Base-by-base conservation (phyloP, 2,797 vertebrate genomes). In the Anguilla megastoma region DNA sequence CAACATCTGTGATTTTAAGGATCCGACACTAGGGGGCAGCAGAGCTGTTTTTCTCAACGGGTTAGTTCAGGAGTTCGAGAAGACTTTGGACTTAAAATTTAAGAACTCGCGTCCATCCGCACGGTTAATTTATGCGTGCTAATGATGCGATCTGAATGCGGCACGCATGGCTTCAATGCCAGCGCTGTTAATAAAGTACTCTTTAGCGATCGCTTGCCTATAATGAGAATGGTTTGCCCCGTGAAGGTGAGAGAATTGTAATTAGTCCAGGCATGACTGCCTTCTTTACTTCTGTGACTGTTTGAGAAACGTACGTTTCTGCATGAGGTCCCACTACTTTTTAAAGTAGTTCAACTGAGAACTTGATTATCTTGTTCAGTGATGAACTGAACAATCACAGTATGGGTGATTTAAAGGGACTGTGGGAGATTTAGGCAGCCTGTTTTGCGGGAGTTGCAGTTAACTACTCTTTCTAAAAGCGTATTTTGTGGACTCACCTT, bases 21-120 rank as follows among this genome's bases (percentile, higher is more conserved):
- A 12, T 84, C 14, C 5, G 27, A 30, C 82, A 84, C 50, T 84
- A 56, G 82, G 82, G 82, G 82, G 48, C 82, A 56, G 82, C 82
- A 84, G 48, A 84, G 52, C 7, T 84, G 33, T 33, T 54, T 84
- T 48, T 6, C 79, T 48, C 50, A 56, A 4, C 33, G 24, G 82
- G 27, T n/a, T 27, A 1, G 24, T 56, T 8, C 12, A 54, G 45
- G 21, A 8, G 50, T 27, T 48, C 27, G 82, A 54, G 33, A 10
- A 56, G 82, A 83, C 12, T 45, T 33, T 30, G n/a, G 69, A 74
- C n/a, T 33, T 30, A 30, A 74, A 14, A 14, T 30, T 30, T 74
- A 33, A 74, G 30, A 74, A 14, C 14, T 36, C 36, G 1, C 74
- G 41, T 33, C 36, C 69, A 33, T 5, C 14, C 12, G 33, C 18